Conservation (phyloP, 2,888 invertebrate genomes). For the Lithophane leautieri region DNA sequence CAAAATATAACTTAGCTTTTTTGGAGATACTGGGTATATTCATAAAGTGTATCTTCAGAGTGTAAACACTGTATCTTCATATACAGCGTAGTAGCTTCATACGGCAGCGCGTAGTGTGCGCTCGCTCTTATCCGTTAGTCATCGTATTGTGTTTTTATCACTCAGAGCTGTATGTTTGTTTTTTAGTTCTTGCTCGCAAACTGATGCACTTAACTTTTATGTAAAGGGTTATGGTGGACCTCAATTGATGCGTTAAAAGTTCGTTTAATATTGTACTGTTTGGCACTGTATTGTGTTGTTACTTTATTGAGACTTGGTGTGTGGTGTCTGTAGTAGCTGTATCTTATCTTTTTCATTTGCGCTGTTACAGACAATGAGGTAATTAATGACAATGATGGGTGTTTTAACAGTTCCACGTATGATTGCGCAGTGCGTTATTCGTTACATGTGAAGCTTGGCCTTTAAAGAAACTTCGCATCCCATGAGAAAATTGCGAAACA, state of each 20-base stretch:
- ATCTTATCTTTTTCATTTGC: not conserved
- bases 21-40: not conserved
- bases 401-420: not conserved
- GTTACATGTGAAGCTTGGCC: not conserved
- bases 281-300: conserved; percentile 13
- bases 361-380: not conserved
- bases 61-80: not conserved
- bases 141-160: conserved; percentile 64
- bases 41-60: not conserved
- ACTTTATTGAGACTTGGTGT: conserved; percentile 21
- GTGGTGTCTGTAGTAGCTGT: conserved; percentile 16
- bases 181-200: conserved; percentile 57
- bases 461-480: not conserved
- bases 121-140: conserved; percentile 48
- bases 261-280: conserved; percentile 25
- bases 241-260: conserved; percentile 53
- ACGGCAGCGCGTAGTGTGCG: conserved; percentile 26
- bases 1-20: no score
- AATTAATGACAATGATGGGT: conserved; percentile 13
- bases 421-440: not conserved
- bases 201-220: conserved; percentile 60
- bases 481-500: not conserved
- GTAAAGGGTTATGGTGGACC: conserved; percentile 47
- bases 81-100: not conserved
- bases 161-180: conserved; percentile 46